These are phyloP conservation scores for Forbesichthys papilliferus DNA, from an alignment of 2,113 vertebrate species.

Conservation along the genomic window DNA sequence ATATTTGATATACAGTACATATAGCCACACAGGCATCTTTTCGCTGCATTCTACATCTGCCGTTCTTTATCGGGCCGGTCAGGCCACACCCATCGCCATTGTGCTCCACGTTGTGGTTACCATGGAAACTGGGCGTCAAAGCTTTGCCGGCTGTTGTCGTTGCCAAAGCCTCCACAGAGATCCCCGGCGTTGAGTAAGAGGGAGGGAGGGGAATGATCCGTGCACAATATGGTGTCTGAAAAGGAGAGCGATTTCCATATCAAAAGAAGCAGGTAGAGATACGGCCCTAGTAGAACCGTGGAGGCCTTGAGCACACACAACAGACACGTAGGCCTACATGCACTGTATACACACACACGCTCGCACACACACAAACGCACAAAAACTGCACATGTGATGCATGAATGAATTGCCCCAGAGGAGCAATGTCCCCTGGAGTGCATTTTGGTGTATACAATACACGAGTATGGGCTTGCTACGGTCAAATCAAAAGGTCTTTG, in stretches of 20 bases:
- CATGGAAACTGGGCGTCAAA: constrained; percentile 60
- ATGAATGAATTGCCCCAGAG: background rate
- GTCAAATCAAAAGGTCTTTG: background rate
- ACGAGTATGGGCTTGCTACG: too few relatives aligned
- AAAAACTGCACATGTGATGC: background rate
- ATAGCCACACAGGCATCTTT: background rate
- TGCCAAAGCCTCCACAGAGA: constrained; percentile 43
- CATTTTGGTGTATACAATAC: too few relatives aligned
- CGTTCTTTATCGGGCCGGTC: background rate
- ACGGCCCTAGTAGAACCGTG: background rate
- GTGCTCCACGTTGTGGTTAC: constrained; percentile 46
- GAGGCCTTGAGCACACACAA: background rate
- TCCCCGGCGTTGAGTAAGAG: background rate
- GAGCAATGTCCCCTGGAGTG: too few relatives aligned
- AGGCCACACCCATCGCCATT: constrained; percentile 43
- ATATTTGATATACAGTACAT: too few relatives aligned
- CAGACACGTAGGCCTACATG: background rate
- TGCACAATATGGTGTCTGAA: constrained; percentile 12
- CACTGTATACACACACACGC: too few relatives aligned
- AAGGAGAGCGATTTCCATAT: constrained; percentile 50
- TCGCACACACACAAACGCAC: background rate
- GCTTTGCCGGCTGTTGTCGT: constrained; percentile 54
- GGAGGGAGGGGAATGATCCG: constrained; percentile 32
- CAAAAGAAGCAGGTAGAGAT: constrained; percentile 46
- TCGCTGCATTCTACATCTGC: constrained; percentile 39